Base-by-base conservation (phyloP, 2,113 vertebrate species). In the Podarcis raffonei region DNA sequence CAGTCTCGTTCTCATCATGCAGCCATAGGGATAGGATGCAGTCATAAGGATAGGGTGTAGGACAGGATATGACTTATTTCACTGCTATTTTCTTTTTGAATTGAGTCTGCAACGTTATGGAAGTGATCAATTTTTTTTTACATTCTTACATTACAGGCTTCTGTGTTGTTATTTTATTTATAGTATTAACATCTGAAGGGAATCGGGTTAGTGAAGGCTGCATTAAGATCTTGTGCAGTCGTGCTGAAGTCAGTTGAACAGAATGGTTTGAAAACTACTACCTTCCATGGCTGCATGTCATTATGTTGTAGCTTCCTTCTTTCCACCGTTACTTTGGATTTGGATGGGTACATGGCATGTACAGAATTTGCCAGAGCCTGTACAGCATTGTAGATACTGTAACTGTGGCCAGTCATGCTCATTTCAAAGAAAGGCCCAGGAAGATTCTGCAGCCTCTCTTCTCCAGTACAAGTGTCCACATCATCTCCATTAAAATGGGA, bases 301-400 rank as follows among this genome's bases (percentile, higher is more conserved):
- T 22, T 20, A 59, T 53, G 11, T 8, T 71, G 12, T 20, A 57
- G 30, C 20, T 20, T 69, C 23, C 85, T n/a, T 68, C 30, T 57
- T 11, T 9, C 5, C 30, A 42, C 53, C 18, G 27, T 81, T 30
- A 4, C 27, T 35, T 25, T 81, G 12, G 18, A 62, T 72, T 16
- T 71, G 20, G 23, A 81, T 22, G 68, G 35, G 35, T 42, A 72
- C 15, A 72, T 30, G 78, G 25, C 18, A 30, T 8, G 16, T 59
- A 74, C 25, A 39, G 78, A 32, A 74, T 62, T 65, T n/a, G 75
- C 76, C 37, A 86, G 37, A 62, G 78, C 86, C 81, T 87, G 81
- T n/a, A 81, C 86, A 39, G 86, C 78, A 87, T 87, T 87, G 32
- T 87, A 87, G 35, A 81, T 62, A 23, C 48, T 87, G 48, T 87